These are phyloP conservation scores for Cetonia aurata DNA, from an alignment of 2,888 invertebrate species.

Conservation along the genomic window DNA sequence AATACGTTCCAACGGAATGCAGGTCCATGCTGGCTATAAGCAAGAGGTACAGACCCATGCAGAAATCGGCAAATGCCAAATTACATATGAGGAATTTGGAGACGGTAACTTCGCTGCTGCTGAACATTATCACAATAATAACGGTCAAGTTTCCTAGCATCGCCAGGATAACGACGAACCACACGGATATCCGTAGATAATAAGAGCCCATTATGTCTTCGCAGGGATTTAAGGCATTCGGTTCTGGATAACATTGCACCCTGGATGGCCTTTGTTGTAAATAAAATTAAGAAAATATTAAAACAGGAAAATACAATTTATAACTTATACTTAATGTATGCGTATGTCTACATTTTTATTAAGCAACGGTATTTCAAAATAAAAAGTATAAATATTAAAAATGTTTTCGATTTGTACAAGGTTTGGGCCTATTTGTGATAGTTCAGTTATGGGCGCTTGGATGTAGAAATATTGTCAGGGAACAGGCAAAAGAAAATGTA, in stretches of 20 bases:
- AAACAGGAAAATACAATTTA: background rate
- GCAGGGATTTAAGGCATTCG: constrained; percentile 88
- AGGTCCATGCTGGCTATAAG: constrained; percentile 88
- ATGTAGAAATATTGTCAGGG: too few species aligned
- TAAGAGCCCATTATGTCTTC: constrained; percentile 90
- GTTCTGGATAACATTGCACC: constrained; percentile 78
- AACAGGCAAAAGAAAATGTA: too few species aligned
- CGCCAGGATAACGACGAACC: constrained; percentile 87
- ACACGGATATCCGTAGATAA: constrained; percentile 84
- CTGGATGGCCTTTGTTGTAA: constrained; percentile 62
- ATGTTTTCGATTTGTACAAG: too few species aligned
- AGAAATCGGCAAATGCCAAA: constrained; percentile 89
- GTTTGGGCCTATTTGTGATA: too few species aligned
- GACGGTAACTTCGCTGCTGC: constrained; percentile 71
- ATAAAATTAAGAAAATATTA: background rate
- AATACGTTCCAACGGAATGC: constrained; percentile 87
- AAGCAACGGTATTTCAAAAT: too few species aligned
- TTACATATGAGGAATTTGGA: constrained; percentile 84
- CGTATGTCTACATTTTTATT: too few species aligned
- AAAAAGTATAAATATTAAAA: too few species aligned
- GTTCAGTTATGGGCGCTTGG: too few species aligned
- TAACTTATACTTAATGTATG: background rate
- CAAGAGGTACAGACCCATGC: constrained; percentile 87
- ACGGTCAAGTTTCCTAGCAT: constrained; percentile 88
- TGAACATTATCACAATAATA: constrained; percentile 79